A percentile compares a stretch with the other conserved stretches of the same genome.
These are phyloP conservation scores for Hylaea fasciaria DNA, from an alignment of 2,888 invertebrate genomes.

Conservation along the genomic window DNA sequence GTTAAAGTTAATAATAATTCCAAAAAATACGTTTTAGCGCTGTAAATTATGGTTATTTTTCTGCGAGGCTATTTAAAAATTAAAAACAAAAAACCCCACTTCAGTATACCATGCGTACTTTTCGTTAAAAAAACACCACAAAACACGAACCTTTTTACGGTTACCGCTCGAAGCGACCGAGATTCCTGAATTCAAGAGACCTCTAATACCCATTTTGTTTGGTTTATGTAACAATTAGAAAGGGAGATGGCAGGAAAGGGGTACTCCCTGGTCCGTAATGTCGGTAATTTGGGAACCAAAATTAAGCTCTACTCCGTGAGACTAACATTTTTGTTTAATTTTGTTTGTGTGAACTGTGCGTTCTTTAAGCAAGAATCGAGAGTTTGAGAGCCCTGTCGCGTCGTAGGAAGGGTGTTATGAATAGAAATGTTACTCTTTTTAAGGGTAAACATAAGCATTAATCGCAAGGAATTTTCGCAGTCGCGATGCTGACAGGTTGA, in stretches of 20 bases:
- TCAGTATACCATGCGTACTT: background rate
- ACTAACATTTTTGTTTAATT: constrained; percentile 55
- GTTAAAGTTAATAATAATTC: too few species aligned
- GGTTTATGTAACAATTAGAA: constrained; percentile 77
- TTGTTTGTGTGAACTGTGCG: constrained; percentile 34
- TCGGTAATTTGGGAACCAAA: constrained; percentile 63
- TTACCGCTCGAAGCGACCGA: constrained; percentile 29
- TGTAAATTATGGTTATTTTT: too few species aligned
- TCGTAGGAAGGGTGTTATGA: background rate
- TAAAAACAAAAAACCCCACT: too few species aligned
- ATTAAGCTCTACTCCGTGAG: constrained; percentile 58
- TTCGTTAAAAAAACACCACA: constrained; percentile 5
- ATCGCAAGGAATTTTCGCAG: too few species aligned
- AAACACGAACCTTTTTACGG: constrained; percentile 22
- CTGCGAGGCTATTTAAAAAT: too few species aligned
- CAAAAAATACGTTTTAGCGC: too few species aligned
- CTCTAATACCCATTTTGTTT: constrained; percentile 67
- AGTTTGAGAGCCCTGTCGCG: background rate
- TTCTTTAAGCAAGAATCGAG: constrained; percentile 24
- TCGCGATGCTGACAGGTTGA: too few species aligned
- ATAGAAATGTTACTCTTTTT: background rate
- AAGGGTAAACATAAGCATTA: background rate
- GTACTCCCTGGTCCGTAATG: constrained; percentile 62
- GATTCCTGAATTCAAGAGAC: constrained; percentile 48
- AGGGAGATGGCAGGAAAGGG: constrained; percentile 64